Conservation (phyloP, 2,888 invertebrate genomes). For the Amphimallon solstitiale region DNA sequence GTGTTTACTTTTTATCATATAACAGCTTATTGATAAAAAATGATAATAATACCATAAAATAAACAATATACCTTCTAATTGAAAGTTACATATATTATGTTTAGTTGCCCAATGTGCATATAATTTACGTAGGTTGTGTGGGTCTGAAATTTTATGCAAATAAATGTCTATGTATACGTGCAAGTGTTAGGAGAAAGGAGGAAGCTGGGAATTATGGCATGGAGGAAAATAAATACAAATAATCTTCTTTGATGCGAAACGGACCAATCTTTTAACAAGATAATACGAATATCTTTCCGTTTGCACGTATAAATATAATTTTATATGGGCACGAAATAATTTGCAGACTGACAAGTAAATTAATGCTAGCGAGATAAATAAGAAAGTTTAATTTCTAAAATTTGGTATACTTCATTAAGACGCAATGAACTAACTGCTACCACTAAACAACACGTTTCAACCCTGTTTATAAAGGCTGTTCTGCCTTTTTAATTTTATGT, state of each 20-base stretch:
- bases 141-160: background rate
- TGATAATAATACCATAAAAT: conserved; percentile 15
- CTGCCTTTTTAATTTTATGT: too few species aligned
- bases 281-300: too few species aligned
- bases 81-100: background rate
- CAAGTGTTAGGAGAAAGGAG: conserved; percentile 3
- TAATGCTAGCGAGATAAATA: too few species aligned
- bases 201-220: conserved; percentile 3
- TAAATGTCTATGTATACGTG: background rate
- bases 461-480: too few species aligned
- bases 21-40: conserved; percentile 5
- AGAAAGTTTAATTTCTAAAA: too few species aligned
- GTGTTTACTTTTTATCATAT: conserved; percentile 20
- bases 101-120: background rate
- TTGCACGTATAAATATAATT: too few species aligned
- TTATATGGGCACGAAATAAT: too few species aligned
- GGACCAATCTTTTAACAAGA: too few species aligned
- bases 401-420: too few species aligned
- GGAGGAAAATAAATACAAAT: background rate
- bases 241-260: background rate
- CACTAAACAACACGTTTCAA: too few species aligned
- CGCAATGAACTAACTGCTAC: too few species aligned
- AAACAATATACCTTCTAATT: background rate
- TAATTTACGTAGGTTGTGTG: background rate
- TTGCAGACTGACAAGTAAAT: too few species aligned